Evolutionary conservation across 2,888 invertebrate species (phyloP).

Genomic region (Hipparchia sbordonii): DNA sequence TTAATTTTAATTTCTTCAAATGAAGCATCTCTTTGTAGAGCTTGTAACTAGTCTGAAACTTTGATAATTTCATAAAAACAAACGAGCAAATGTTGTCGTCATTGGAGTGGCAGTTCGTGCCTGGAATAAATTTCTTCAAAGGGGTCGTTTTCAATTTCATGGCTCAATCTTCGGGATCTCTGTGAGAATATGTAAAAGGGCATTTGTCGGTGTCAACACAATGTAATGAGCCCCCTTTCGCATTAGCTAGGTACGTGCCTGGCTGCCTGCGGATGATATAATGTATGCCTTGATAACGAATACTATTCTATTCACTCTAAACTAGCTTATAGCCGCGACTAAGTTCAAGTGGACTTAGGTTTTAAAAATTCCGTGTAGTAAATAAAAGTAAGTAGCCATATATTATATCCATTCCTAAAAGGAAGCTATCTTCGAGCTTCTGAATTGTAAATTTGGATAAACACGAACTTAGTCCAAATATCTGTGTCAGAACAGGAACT

Average conservation of each 20-base stretch:
- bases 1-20: background rate
- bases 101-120: slow-evolving; percentile 79
- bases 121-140: slow-evolving; percentile 81
- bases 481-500: no score
- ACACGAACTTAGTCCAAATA: no score
- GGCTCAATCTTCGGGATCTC: slow-evolving; percentile 82
- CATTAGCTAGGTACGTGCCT: slow-evolving; percentile 67
- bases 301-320: background rate
- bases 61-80: slow-evolving; percentile 82
- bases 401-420: no score
- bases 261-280: slow-evolving; percentile 60
- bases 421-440: no score
- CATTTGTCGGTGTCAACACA: slow-evolving; percentile 82
- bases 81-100: slow-evolving; percentile 80
- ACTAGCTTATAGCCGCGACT: no score
- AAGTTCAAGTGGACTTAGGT: no score
- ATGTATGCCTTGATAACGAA: background rate
- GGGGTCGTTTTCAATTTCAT: slow-evolving; percentile 83
- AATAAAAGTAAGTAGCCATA: no score
- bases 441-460: no score
- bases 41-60: slow-evolving; percentile 45
- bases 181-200: slow-evolving; percentile 80
- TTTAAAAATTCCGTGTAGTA: no score
- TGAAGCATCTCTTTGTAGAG: background rate
- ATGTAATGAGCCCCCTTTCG: slow-evolving; percentile 75